Percentiles rank a stretch among this genome's conserved stretches.
Evolutionary conservation across 2,888 invertebrate species (phyloP).

Genomic region (Oscheius myriophilus): DNA sequence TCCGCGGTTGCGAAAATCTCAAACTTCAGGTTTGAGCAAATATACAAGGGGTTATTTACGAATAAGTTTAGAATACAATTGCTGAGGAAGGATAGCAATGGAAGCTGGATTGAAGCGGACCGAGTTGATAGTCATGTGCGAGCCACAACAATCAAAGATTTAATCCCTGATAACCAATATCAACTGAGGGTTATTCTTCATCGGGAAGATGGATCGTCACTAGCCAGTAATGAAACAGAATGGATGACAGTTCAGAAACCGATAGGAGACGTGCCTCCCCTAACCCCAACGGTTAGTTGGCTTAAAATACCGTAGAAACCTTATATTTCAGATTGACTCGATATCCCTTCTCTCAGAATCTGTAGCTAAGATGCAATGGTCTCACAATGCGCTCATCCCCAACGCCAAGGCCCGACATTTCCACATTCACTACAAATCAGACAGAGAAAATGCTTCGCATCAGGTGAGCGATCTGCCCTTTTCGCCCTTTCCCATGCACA

Average conservation of each 20-base stretch:
- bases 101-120: conserved; percentile 51
- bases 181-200: conserved; percentile 49
- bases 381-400: conserved; percentile 39
- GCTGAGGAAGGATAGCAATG: conserved; percentile 34
- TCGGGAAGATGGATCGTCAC: conserved; percentile 38
- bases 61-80: conserved; percentile 39
- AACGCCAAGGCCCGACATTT: conserved; percentile 47
- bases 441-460: conserved; percentile 13
- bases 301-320: neutral
- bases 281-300: conserved; percentile 39
- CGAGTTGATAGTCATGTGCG: conserved; percentile 56
- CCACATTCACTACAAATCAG: conserved; percentile 38
- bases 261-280: conserved; percentile 41
- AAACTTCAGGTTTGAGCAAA: conserved; percentile 37
- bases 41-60: neutral
- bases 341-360: conserved; percentile 40
- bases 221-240: conserved; percentile 37
- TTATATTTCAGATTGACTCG: conserved; percentile 40
- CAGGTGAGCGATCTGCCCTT: conserved; percentile 6
- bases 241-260: conserved; percentile 45
- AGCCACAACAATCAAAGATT: conserved; percentile 55
- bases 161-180: conserved; percentile 50
- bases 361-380: conserved; percentile 52
- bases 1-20: conserved; percentile 42
- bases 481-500: neutral